Conservation (phyloP, 2,113 vertebrate genomes). For the Fulica atra region DNA sequence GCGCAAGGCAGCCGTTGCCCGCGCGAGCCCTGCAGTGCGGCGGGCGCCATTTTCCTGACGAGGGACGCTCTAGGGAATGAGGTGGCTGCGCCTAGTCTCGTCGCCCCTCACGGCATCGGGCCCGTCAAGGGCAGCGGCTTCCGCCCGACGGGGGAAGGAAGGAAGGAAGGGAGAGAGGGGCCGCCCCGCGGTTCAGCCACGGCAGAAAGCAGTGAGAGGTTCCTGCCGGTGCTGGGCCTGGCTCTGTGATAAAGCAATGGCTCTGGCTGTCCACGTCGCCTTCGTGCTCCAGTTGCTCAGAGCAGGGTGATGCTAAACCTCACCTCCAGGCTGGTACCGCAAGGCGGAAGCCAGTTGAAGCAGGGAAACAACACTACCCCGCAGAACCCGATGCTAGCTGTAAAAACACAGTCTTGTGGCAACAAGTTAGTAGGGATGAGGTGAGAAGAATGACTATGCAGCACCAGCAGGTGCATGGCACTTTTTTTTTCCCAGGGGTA, state of each 20-base stretch:
- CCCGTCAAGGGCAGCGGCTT: not conserved
- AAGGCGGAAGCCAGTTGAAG: not conserved
- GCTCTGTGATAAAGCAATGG: not conserved
- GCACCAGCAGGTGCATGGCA: fast-evolving
- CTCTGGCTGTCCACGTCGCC: fast-evolving
- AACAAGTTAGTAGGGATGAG: not conserved
- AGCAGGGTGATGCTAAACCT: fast-evolving
- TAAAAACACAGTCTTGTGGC: not conserved
- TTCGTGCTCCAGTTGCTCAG: fast-evolving
- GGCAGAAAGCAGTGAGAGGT: fast-evolving
- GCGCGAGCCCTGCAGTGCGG: no score
- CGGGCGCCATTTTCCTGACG: not conserved
- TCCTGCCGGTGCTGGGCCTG: fast-evolving
- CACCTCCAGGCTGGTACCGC: no score
- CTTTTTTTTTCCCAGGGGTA: not conserved
- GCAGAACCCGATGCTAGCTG: fast-evolving
- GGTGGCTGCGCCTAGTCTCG: not conserved
- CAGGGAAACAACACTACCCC: fast-evolving
- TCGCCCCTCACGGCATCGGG: no score
- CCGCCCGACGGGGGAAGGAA: not conserved
- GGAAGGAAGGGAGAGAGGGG: not conserved
- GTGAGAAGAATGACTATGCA: not conserved
- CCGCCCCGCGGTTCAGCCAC: fast-evolving
- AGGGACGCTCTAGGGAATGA: fast-evolving
- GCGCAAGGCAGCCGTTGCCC: not conserved